A percentile compares a stretch with the other conserved stretches of the same genome.
Conservation (phyloP, 2,888 invertebrate genomes). For the Lapara coniferarum region DNA sequence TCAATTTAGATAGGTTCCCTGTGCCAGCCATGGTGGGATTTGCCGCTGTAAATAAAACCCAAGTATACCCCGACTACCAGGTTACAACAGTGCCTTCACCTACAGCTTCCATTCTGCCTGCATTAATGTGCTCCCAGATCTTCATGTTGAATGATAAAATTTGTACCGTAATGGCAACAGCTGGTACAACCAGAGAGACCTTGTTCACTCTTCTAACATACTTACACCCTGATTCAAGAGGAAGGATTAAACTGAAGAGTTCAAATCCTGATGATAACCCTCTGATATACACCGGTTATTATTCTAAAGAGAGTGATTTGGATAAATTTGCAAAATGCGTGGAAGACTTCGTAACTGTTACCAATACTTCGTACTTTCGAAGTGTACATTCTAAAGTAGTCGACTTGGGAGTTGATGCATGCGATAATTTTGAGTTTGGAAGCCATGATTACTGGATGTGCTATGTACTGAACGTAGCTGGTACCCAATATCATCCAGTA, state of each 20-base stretch:
- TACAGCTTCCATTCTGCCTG: constrained; percentile 40
- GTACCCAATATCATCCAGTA: constrained; percentile 51
- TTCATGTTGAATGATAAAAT: constrained; percentile 47
- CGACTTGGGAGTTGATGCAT: constrained; percentile 47
- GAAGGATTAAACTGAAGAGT: constrained; percentile 50
- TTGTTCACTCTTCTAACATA: constrained; percentile 47
- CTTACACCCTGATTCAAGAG: constrained; percentile 54
- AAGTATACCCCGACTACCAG: constrained; percentile 58
- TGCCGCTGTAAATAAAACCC: constrained; percentile 47
- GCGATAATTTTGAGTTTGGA: constrained; percentile 45
- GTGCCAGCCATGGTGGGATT: constrained; percentile 49
- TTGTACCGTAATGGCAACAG: constrained; percentile 43
- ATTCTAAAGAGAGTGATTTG: constrained; percentile 46
- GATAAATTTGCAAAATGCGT: constrained; percentile 38
- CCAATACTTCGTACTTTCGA: constrained; percentile 43
- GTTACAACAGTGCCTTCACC: constrained; percentile 42
- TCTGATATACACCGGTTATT: constrained; percentile 50
- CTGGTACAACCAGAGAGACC: constrained; percentile 42
- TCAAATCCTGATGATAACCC: constrained; percentile 49
- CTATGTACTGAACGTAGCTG: constrained; percentile 51
- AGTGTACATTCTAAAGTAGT: constrained; percentile 38
- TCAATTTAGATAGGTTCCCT: constrained; percentile 51
- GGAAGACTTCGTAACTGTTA: constrained; percentile 43
- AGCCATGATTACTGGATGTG: constrained; percentile 63
- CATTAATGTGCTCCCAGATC: constrained; percentile 45